A percentile compares a stretch with the other conserved stretches of the same genome.
Evolutionary conservation across 2,888 invertebrate genomes (phyloP).

Genomic region (Ferrisia virgata): DNA sequence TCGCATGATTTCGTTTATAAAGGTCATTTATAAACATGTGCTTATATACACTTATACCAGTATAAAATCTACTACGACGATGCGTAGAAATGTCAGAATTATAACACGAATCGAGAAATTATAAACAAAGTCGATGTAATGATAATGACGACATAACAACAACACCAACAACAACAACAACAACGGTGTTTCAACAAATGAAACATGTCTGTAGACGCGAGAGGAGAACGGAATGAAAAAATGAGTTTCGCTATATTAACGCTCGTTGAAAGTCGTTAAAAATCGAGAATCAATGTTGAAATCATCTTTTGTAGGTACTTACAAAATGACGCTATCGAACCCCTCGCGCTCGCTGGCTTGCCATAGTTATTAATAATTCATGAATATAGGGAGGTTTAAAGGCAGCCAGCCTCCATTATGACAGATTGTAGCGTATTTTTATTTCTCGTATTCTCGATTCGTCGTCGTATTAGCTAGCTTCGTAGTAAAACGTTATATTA

Average conservation of each 20-base stretch:
- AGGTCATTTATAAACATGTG: neutral
- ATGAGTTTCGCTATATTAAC: constrained; percentile 11
- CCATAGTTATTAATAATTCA: constrained; percentile 36
- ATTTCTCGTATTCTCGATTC: constrained; percentile 6
- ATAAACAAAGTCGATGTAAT: neutral
- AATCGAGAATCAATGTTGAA: constrained; percentile 16
- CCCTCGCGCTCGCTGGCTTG: neutral
- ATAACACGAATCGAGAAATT: neutral
- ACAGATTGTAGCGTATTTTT: constrained; percentile 1
- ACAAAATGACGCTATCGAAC: constrained; percentile 31
- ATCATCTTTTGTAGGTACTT: constrained; percentile 29
- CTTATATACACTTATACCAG: no score
- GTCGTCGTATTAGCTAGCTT: neutral
- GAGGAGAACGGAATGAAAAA: neutral
- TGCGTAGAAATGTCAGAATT: neutral
- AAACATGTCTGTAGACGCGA: neutral
- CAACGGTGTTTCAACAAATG: neutral
- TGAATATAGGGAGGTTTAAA: neutral
- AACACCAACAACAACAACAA: no score
- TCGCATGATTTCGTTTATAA: neutral
- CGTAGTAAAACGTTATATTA: neutral
- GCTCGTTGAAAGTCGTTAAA: constrained; percentile 24
- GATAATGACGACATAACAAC: neutral
- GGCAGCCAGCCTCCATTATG: neutral
- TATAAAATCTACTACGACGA: no score